Evolutionary conservation across 2,113 vertebrate species (phyloP).

Genomic region (Oophaga pumilio): DNA sequence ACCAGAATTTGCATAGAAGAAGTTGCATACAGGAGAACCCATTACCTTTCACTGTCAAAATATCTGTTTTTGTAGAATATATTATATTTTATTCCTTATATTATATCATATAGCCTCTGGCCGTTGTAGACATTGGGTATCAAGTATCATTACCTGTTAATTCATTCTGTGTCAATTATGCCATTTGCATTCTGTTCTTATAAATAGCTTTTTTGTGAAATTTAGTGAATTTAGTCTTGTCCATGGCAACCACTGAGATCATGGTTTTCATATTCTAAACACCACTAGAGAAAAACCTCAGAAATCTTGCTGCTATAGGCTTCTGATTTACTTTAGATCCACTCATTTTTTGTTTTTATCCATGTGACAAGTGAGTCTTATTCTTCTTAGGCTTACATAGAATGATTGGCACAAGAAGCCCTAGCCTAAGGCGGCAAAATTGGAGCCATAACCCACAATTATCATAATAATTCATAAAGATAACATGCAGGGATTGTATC

Average conservation of each 20-base stretch:
- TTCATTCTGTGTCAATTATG: background rate
- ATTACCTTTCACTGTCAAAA: background rate
- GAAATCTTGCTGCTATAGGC: background rate
- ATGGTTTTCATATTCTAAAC: background rate
- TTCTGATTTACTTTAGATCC: background rate
- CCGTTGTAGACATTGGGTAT: background rate
- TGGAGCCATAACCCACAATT: background rate
- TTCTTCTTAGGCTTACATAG: background rate
- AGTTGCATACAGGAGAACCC: constrained; percentile 52
- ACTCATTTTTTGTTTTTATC: background rate
- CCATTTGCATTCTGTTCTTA: background rate
- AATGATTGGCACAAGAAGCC: background rate
- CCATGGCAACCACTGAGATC: background rate
- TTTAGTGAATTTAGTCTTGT: background rate
- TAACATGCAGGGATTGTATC: background rate
- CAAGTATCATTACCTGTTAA: background rate
- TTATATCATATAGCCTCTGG: background rate
- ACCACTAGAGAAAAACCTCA: background rate
- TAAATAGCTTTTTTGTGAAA: background rate
- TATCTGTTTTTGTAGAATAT: background rate
- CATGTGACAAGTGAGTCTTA: background rate
- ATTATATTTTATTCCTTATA: background rate
- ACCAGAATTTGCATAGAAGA: constrained; percentile 54
- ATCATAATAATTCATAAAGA: background rate
- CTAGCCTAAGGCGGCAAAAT: background rate